Percentiles rank a stretch among this genome's conserved stretches.
phyloP scores from a whole-genome alignment of 53 echinoderm and acorn worm genomes.

The Temnopleurus reevesii region DNA sequence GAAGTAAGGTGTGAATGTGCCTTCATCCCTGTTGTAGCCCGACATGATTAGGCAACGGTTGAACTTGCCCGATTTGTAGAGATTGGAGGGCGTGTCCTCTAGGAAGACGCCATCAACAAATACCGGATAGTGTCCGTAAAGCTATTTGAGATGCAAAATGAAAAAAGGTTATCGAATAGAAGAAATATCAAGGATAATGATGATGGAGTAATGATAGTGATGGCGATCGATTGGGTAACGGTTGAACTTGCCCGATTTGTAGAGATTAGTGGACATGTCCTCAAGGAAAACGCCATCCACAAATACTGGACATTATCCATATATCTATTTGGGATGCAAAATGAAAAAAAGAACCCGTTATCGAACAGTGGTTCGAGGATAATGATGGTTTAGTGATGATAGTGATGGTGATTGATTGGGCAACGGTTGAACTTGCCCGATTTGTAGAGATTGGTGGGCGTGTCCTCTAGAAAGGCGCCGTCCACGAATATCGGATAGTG shows the following conservation, averaged over 20 bases:
- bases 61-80: constrained; percentile 24
- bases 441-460: constrained; percentile 44
- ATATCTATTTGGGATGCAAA: no score
- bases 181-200: no score
- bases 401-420: no score
- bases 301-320: not conserved
- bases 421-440: not conserved
- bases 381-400: no score
- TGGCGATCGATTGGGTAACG: constrained; percentile 4
- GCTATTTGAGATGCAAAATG: no score
- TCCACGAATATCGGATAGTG: constrained; percentile 2
- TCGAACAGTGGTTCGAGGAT: no score
- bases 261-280: constrained; percentile 49
- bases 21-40: constrained; percentile 54
- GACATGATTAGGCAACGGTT: not conserved
- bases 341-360: no score
- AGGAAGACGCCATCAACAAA: constrained; percentile 63
- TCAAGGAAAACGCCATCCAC: constrained; percentile 65
- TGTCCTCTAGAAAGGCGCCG: constrained; percentile 63
- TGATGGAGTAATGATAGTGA: no score
- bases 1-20: not conserved
- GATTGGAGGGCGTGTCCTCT: constrained; percentile 48
- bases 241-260: constrained; percentile 1
- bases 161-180: no score
- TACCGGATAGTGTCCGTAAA: not conserved